These are phyloP conservation scores for Pycnonotus jocosus DNA, from an alignment of 2,113 vertebrate species.

Conservation along the genomic window DNA sequence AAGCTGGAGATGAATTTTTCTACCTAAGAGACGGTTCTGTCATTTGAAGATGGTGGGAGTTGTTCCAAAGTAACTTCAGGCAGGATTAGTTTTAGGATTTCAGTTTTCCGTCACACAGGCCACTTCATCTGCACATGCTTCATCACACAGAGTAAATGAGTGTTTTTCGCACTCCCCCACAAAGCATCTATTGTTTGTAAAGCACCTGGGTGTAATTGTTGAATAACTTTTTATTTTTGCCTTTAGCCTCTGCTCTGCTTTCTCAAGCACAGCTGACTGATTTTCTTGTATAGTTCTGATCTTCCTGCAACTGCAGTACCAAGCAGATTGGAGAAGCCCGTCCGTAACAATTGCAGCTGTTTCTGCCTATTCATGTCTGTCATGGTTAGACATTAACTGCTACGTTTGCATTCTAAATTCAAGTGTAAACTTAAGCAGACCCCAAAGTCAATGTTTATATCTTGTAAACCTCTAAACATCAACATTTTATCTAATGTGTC, in stretches of 20 bases:
- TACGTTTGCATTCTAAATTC: neutral
- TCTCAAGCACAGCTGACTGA: neutral
- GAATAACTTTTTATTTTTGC: neutral
- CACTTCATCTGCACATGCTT: neutral
- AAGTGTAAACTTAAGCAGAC: slow-evolving; percentile 25
- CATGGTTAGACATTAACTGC: neutral
- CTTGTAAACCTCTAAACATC: slow-evolving; percentile 35
- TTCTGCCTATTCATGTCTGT: neutral
- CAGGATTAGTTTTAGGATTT: neutral
- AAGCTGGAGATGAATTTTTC: neutral
- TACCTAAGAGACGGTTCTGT: neutral
- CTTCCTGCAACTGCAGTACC: neutral
- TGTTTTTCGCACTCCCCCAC: neutral
- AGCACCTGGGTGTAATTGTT: neutral
- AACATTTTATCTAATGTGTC: slow-evolving; percentile 43
- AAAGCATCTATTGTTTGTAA: neutral
- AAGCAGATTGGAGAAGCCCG: neutral
- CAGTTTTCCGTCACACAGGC: neutral
- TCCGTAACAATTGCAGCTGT: neutral
- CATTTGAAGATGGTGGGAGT: neutral
- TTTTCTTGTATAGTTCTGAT: neutral
- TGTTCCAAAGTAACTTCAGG: neutral
- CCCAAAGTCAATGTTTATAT: slow-evolving; percentile 50
- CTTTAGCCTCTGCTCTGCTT: neutral
- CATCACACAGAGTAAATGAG: neutral